Conservation (phyloP, 2,113 vertebrate genomes). For the Natator depressus region DNA sequence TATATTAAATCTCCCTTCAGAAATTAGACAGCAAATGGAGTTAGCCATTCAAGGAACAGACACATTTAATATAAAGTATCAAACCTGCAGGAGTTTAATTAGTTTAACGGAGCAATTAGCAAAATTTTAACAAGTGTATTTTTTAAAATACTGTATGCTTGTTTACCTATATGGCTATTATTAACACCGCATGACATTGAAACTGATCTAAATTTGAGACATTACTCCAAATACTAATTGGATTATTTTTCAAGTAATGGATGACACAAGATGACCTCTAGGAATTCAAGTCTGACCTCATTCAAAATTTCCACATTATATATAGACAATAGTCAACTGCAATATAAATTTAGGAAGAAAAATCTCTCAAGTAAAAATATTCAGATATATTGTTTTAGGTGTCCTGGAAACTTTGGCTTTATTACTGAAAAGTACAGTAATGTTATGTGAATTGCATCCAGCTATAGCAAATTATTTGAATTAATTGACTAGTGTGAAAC, state of each 20-base stretch:
- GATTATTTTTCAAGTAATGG: background rate
- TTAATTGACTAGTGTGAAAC: background rate
- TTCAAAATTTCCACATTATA: background rate
- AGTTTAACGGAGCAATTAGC: slow-evolving; percentile 33
- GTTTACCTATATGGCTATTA: slow-evolving; percentile 11
- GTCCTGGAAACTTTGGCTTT: background rate
- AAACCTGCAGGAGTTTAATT: slow-evolving; percentile 44
- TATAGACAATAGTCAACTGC: background rate
- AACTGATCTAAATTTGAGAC: background rate
- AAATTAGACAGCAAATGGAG: background rate
- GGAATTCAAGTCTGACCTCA: slow-evolving; percentile 13
- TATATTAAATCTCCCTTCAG: background rate
- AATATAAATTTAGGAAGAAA: background rate
- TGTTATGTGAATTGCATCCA: background rate
- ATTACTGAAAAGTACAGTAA: background rate
- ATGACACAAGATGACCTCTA: background rate
- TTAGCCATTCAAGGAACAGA: background rate
- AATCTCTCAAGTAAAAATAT: background rate
- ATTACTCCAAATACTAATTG: background rate
- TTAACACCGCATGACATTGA: background rate
- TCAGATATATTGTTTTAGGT: fast-evolving
- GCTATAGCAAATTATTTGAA: background rate
- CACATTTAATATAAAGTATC: background rate
- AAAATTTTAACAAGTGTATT: background rate
- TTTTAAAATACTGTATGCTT: background rate